Base-by-base conservation (phyloP, 2,113 vertebrate genomes). In the Zosterops borbonicus region DNA sequence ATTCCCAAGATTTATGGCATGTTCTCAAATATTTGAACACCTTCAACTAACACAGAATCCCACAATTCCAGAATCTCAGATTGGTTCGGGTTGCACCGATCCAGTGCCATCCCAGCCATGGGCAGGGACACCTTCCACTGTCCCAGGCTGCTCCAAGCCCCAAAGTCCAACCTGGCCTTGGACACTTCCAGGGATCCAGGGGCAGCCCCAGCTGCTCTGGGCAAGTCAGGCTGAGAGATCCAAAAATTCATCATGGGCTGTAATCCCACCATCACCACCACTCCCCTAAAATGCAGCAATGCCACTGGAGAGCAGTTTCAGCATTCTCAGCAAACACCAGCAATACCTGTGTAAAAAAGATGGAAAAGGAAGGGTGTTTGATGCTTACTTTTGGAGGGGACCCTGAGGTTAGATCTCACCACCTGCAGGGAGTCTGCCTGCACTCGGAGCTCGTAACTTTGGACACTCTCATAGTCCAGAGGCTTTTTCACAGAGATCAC, bases 301-400 rank as follows among this genome's bases (percentile, higher is more conserved):
- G 41, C 19, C 59, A 27, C 25, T 19, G 24, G 17, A 35, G 23
- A 4, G 33, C 55, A 35, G 25, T 7, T 42, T 2, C 42, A 46
- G 20, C 8, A 42, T 1, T 27, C 35, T 37, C 39, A 47, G 33
- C 29, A 87, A 68, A 22, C 1, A 24, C 9, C 25, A 59, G 33
- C 7, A 28, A 1, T 2, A 24, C 1, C 4, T 9, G 17, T 14
- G 28, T 5, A 15, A 6, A 47, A 28, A 49, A 50, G 20, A 19
- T 5, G 31, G 10, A 3, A 37, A 37, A 68, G 18, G 4, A 29
- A 37, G n/a, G 27, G 9, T 18, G 81, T 86, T 46, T 58, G 5
- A 9, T 56, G 91, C 98, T 98, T 98, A 99, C 99, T 98, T 98
- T 99, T 99, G 69, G 99, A 99, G 87, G 98, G 98, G 75, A 98